Evolutionary conservation across 1,140 invertebrate species (phyloP).

Genomic region (Drosophila miranda): DNA sequence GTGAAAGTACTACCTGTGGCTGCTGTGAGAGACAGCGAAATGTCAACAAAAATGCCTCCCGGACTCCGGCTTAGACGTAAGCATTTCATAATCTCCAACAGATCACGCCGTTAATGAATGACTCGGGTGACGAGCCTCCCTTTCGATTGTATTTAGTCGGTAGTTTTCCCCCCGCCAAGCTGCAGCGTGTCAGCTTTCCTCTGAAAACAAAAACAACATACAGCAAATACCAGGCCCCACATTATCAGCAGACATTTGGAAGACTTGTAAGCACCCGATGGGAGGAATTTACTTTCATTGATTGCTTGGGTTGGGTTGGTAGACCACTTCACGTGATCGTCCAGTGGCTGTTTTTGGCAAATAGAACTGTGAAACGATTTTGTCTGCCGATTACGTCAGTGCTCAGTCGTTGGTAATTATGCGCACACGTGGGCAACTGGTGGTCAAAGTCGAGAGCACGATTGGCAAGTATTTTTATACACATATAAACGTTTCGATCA

Average conservation of each 20-base stretch:
- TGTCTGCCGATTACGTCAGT: slow-evolving; percentile 30
- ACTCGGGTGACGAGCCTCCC: slow-evolving; percentile 51
- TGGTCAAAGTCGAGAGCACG: slow-evolving; percentile 35
- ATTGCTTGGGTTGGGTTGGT: slow-evolving; percentile 8
- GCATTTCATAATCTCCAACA: slow-evolving; percentile 12
- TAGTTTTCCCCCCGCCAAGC: slow-evolving; percentile 51
- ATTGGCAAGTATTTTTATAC: background rate
- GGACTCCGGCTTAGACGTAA: slow-evolving; percentile 24
- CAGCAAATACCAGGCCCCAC: slow-evolving; percentile 14
- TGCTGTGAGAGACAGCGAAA: slow-evolving; percentile 3
- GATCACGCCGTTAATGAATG: slow-evolving; percentile 52
- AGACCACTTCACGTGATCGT: slow-evolving; percentile 51
- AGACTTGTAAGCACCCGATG: slow-evolving; percentile 13
- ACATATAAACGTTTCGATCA: too few relatives aligned
- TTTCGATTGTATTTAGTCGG: slow-evolving; percentile 10
- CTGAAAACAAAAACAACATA: background rate
- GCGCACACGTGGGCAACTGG: slow-evolving; percentile 38
- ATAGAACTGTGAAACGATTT: slow-evolving; percentile 11
- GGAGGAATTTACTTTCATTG: slow-evolving; percentile 26
- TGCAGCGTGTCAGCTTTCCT: slow-evolving; percentile 24
- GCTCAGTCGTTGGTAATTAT: slow-evolving; percentile 10
- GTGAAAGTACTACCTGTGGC: background rate
- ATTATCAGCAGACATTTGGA: slow-evolving; percentile 32
- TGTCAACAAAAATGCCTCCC: slow-evolving; percentile 34
- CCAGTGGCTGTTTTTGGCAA: slow-evolving; percentile 9